Conservation (phyloP, 2,113 vertebrate species). For the Paradoxurus hermaphroditus region DNA sequence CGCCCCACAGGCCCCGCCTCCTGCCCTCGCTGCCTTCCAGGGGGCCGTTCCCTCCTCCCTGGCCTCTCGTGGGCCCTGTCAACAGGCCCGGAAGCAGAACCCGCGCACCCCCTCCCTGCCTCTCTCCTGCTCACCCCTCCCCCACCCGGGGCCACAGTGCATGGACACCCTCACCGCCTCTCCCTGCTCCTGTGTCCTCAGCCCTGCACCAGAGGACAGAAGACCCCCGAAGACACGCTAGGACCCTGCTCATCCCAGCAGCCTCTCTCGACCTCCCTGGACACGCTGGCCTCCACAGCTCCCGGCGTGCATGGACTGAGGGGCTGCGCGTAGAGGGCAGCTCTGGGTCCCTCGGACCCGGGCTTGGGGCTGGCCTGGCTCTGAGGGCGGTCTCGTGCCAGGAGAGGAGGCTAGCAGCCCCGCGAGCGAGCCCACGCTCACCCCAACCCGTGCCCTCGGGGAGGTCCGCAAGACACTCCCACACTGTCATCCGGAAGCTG, state of each 20-base stretch:
- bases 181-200: neutral
- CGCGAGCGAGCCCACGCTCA: neutral
- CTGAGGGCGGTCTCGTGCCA: neutral
- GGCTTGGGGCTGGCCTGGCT: neutral
- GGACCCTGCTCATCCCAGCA: neutral
- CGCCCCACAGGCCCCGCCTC: rapidly evolving
- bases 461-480: neutral
- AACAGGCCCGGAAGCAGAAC: neutral
- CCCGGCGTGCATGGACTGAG: rapidly evolving
- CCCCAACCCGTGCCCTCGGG: rapidly evolving
- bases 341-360: neutral
- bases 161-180: neutral
- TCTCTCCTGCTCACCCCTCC: neutral
- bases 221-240: neutral
- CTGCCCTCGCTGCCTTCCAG: too few species aligned
- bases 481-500: neutral
- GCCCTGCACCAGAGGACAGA: neutral
- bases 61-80: rapidly evolving
- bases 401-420: neutral
- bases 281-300: neutral
- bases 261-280: neutral
- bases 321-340: neutral
- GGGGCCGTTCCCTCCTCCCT: neutral
- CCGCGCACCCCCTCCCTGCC: rapidly evolving
- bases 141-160: rapidly evolving